Base-by-base conservation (phyloP, 1,140 invertebrate genomes). In the Carcinoscorpius rotundicauda region DNA sequence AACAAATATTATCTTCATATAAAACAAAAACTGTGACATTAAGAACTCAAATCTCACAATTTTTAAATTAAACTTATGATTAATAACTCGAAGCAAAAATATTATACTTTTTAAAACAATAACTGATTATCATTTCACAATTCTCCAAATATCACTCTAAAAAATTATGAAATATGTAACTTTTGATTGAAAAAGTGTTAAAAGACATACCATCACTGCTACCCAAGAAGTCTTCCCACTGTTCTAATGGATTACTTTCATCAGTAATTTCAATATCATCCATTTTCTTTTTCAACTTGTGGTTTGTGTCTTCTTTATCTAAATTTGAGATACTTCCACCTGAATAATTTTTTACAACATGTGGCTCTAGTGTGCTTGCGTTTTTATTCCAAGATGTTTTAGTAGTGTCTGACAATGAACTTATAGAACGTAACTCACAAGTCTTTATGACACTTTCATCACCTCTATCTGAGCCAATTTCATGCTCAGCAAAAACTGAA, bases 381-480 rank as follows among this genome's bases (percentile, higher is more conserved):
- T 29, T 29, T 29, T 29, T 29, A 29, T 29, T 29, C 29, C 29
- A 29, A 29, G 29, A 29, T 29, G 29, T 29, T 29, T 29, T 29
- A 29, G 29, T 29, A 29, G 29, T 29, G 29, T 29, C 29, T 29
- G 29, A 29, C 29, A 29, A 29, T 29, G 29, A 29, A 29, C 29
- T 29, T 29, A 29, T 2, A 29, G 29, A 29, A 29, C 29, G 29
- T 29, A 75, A 76, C 53, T 77, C 76, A 62, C 77, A 77, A 6
- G 77, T 78, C 71, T 79, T 77, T 29, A 78, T 61, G 49, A 76
- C 76, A 59, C 70, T 71, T 50, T 74, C 73, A 49, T 73, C 72
- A 11, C 70, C 69, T 57, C 66, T 49, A 49, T 70, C 58, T 49
- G 64, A 64, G 49, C 67, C 55, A 6, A 51, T 52, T 9, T 62